phyloP scores from a whole-genome alignment of 1,140 invertebrate genomes.

The Rhopalosiphum maidis region DNA sequence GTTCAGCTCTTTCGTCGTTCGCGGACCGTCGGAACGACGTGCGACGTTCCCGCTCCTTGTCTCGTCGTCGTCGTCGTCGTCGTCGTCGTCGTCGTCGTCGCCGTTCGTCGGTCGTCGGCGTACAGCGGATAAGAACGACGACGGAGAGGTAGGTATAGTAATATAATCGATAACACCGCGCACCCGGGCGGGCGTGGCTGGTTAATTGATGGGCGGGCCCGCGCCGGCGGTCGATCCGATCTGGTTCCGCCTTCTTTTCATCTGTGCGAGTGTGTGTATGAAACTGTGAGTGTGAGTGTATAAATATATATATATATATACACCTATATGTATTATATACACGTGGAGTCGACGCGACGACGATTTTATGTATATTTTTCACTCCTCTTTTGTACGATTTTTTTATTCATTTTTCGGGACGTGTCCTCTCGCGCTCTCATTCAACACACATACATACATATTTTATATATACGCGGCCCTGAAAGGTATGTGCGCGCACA shows the following conservation, averaged over 20 bases:
- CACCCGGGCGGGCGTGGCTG: neutral
- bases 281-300: too few species aligned
- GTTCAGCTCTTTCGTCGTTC: neutral
- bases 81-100: neutral
- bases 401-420: neutral
- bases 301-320: too few species aligned
- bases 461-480: too few species aligned
- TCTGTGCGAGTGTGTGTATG: too few species aligned
- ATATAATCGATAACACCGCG: slow-evolving; percentile 17
- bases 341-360: neutral
- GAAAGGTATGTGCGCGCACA: too few species aligned
- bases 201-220: neutral
- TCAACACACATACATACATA: neutral
- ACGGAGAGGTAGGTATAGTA: neutral
- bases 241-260: neutral
- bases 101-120: neutral
- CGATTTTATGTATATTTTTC: slow-evolving; percentile 16
- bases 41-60: neutral
- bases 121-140: too few species aligned
- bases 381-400: neutral
- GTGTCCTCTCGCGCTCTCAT: neutral
- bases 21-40: neutral
- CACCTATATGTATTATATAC: neutral
- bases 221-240: neutral
- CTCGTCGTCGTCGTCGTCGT: neutral